Conservation (phyloP, 2,113 vertebrate genomes). For the Lonchura striata region DNA sequence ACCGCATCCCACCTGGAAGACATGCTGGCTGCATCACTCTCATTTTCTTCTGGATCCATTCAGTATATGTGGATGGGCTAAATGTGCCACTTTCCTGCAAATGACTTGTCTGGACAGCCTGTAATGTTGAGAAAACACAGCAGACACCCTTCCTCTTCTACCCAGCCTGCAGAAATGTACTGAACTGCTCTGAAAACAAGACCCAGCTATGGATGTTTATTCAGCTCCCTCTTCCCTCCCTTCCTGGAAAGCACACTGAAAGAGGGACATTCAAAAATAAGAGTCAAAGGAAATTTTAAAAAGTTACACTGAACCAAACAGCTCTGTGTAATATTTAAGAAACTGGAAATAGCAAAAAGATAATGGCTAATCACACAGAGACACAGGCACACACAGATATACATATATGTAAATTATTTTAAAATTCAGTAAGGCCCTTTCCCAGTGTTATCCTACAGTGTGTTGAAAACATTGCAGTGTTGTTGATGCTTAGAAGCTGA, state of each 20-base stretch:
- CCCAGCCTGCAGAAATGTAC: not conserved
- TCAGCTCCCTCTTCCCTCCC: slow-evolving; percentile 12
- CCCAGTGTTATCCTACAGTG: not conserved
- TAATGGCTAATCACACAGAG: not conserved
- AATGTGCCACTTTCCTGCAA: not conserved
- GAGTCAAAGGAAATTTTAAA: not conserved
- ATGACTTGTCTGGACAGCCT: not conserved
- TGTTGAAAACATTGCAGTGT: not conserved
- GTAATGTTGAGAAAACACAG: not conserved
- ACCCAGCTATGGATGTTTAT: slow-evolving; percentile 16
- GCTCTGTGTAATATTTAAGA: not conserved
- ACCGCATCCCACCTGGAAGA: not conserved
- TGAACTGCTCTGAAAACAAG: slow-evolving; percentile 18
- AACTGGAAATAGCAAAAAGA: not conserved
- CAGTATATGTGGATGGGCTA: not conserved
- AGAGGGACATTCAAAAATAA: not conserved
- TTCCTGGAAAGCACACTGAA: slow-evolving; percentile 28
- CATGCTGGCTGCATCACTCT: not conserved
- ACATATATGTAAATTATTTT: not conserved
- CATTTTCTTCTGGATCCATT: not conserved
- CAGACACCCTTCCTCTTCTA: not conserved
- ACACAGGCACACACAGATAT: not conserved
- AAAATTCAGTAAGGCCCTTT: not conserved
- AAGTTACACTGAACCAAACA: not conserved
- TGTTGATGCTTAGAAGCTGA: not conserved